Evolutionary conservation across 2,113 vertebrate species (phyloP).

Genomic region (Hiodon alosoides): DNA sequence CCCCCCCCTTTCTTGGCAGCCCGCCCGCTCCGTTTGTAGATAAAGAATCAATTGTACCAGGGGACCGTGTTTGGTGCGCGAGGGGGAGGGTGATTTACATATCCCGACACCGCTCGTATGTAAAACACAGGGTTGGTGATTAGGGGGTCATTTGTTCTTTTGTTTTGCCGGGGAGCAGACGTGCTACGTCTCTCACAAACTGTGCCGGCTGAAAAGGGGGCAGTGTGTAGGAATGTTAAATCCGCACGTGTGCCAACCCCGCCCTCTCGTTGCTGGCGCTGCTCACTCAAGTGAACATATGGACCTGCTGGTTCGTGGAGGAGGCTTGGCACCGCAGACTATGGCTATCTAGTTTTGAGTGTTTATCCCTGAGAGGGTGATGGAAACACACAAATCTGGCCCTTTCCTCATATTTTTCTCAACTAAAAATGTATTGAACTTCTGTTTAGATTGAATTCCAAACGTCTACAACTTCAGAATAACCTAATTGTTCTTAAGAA

Average conservation of each 20-base stretch:
- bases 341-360: conserved; percentile 40
- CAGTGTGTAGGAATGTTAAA: conserved; percentile 55
- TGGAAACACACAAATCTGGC: neutral
- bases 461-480: too few relatives aligned
- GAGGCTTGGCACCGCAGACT: conserved; percentile 50
- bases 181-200: neutral
- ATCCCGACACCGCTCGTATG: conserved; percentile 64
- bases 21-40: conserved; percentile 52
- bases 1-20: conserved; percentile 38
- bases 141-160: conserved; percentile 69
- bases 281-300: conserved; percentile 51
- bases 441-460: too few relatives aligned
- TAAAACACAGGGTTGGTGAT: conserved; percentile 65
- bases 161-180: conserved; percentile 51
- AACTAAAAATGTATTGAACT: too few relatives aligned
- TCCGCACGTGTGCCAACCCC: conserved; percentile 39
- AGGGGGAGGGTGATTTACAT: conserved; percentile 61
- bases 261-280: conserved; percentile 43
- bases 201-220: conserved; percentile 27
- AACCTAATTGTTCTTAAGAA: too few relatives aligned
- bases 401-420: neutral
- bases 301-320: conserved; percentile 45
- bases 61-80: conserved; percentile 47
- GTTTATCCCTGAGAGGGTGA: neutral
- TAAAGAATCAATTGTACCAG: conserved; percentile 69